Conservation (phyloP, 2,888 invertebrate genomes). For the Euphydryas editha region DNA sequence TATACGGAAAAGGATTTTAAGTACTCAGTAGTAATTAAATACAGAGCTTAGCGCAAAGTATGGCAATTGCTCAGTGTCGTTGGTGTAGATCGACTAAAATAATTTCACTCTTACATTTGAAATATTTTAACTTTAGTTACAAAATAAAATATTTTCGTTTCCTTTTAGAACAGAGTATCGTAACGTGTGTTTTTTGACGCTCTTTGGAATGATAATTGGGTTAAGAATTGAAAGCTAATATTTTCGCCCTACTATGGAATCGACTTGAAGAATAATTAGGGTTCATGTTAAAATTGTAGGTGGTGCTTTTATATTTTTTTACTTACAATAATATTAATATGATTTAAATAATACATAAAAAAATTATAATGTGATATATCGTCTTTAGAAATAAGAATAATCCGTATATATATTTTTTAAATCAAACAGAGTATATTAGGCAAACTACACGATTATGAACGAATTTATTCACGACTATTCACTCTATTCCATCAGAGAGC, state of each 20-base stretch:
- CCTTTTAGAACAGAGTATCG: not conserved
- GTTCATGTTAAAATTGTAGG: not conserved
- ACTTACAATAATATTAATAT: too few relatives aligned
- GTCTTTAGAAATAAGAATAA: not conserved
- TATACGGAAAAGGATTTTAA: slow-evolving; percentile 32
- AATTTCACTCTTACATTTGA: slow-evolving; percentile 43
- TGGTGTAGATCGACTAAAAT: slow-evolving; percentile 55
- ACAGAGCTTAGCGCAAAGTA: slow-evolving; percentile 70
- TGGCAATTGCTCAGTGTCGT: slow-evolving; percentile 74
- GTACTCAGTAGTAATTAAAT: slow-evolving; percentile 75
- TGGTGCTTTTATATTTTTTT: too few relatives aligned
- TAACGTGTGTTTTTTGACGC: not conserved
- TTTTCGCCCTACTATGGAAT: not conserved
- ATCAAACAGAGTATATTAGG: not conserved
- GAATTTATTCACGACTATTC: not conserved
- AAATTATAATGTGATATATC: too few relatives aligned
- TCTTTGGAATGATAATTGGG: not conserved
- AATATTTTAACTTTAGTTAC: slow-evolving; percentile 30
- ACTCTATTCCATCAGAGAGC: not conserved
- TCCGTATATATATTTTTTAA: not conserved
- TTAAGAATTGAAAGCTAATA: not conserved
- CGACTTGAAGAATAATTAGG: not conserved
- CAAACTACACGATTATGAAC: not conserved
- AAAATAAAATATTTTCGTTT: slow-evolving; percentile 20
- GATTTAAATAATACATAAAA: too few relatives aligned